Evolutionary conservation across 2,888 invertebrate genomes (phyloP), one percentile per base, ranked within the genome.

Genomic region (Parnassius orleans): DNA sequence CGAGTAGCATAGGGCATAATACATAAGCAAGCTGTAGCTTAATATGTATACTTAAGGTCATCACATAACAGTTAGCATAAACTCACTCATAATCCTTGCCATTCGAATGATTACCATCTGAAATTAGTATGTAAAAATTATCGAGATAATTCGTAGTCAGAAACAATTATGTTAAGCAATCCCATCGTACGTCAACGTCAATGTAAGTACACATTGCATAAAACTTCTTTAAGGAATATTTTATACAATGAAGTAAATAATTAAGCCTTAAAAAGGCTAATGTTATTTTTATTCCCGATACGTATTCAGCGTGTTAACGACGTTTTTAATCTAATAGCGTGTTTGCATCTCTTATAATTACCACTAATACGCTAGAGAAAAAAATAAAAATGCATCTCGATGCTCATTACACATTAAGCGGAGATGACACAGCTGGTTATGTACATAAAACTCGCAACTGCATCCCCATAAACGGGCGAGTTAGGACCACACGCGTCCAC

Each of bases 391-490:
- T 9, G 11, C 47, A 57, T 61, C 19, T 48, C 19, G 48, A 61
- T 57, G 61, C 47, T 24, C 53, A 57, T 57, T 57, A 57, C 47
- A 57, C 48, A 53, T 48, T 57, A 53, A 53, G 48, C 42, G 44
- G 56, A 53, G 57, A 53, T 54, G 44, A 47, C 62, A 43, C 62
- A 48, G 62, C 57, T 43, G 62, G 62, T 11, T 57, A 48, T 61
- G 47, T 47, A 62, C 48, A 53, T 53, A 56, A 60, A 58, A 61
- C 42, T 57, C 9, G 62, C 50, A 54, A 62, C 48, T 53, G 57
- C 50, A 3, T 53, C 12, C 41, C 62, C 62, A 50, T 62, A 62
- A 62, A 58, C 43, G 62, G 57, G n/a, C 10, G 41, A 48, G 46
- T 12, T 10, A 10, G 24, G 57, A 62, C 57, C 57, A 62, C 62